Percentiles rank a stretch among this genome's conserved stretches.
phyloP scores from a whole-genome alignment of 92 coral and sea anemone genomes.

The Pocillopora grandis region DNA sequence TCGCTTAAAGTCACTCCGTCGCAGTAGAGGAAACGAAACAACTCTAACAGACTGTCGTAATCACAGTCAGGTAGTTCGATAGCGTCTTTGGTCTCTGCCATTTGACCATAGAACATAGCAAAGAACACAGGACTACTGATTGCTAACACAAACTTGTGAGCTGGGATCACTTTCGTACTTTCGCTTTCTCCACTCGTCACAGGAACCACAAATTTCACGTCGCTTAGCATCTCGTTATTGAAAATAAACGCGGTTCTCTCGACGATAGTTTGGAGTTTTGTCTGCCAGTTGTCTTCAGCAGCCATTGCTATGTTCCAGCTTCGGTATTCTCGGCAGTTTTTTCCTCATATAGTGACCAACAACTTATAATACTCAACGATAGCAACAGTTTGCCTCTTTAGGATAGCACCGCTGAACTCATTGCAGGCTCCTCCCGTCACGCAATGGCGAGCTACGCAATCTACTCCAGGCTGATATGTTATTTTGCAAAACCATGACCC shows the following conservation, averaged over 20 bases:
- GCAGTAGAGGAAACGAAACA: constrained; percentile 18
- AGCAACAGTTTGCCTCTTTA: too few relatives aligned
- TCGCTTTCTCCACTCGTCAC: background rate
- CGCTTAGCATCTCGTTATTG: background rate
- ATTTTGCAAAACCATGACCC: too few relatives aligned
- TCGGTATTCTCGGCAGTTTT: background rate
- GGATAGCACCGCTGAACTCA: too few relatives aligned
- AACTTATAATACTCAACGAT: too few relatives aligned
- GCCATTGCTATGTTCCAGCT: background rate
- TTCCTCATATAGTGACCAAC: too few relatives aligned
- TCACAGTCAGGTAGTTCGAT: constrained; percentile 21
- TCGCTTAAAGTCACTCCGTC: background rate
- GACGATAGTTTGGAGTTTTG: background rate
- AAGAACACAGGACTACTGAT: constrained; percentile 71
- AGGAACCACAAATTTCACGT: constrained; percentile 31
- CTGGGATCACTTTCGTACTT: constrained; percentile 47
- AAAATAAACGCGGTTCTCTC: background rate
- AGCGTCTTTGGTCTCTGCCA: constrained; percentile 56
- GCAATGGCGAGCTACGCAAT: too few relatives aligned
- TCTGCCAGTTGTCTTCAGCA: background rate
- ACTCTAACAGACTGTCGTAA: constrained; percentile 11
- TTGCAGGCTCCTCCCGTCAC: too few relatives aligned
- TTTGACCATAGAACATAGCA: constrained; percentile 81
- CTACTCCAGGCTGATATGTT: too few relatives aligned
- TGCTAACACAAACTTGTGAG: constrained; percentile 60